phyloP scores from a whole-genome alignment of 2,797 vertebrate species.

The Anomalospiza imberbis region DNA sequence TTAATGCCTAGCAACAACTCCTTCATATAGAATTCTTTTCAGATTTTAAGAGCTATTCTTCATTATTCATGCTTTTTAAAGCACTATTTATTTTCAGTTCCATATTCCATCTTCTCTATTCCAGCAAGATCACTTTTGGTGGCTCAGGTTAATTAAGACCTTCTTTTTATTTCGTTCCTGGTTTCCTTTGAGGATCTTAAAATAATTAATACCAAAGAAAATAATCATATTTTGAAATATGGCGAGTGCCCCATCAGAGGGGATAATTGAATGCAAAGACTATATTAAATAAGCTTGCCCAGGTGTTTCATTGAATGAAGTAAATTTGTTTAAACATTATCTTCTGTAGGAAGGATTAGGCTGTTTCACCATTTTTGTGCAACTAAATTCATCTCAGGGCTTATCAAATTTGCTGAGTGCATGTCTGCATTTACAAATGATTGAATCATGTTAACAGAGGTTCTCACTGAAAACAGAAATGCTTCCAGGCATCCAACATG shows the following conservation, averaged over 20 bases:
- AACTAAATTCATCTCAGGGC: conserved; percentile 42
- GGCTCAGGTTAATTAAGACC: conserved; percentile 45
- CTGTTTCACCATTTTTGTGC: conserved; percentile 20
- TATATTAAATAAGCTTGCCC: conserved; percentile 46
- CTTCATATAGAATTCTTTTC: not conserved
- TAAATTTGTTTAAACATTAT: conserved; percentile 59
- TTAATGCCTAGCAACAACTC: not conserved
- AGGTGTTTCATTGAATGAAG: conserved; percentile 45
- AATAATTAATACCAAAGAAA: conserved; percentile 36
- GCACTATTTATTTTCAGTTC: not conserved
- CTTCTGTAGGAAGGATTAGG: conserved; percentile 35
- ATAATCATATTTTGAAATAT: conserved; percentile 21
- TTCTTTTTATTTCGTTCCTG: not conserved
- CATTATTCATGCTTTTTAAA: conserved; percentile 27
- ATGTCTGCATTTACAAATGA: conserved; percentile 28
- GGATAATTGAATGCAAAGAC: conserved; percentile 59
- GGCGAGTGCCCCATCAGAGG: not conserved
- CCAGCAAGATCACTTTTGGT: not conserved
- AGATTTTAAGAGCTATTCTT: conserved; percentile 1
- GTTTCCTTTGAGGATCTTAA: conserved; percentile 29
- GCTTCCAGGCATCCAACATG: not conserved
- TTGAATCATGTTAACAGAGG: not conserved
- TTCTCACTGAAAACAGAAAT: not conserved
- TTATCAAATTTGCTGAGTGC: conserved; percentile 47
- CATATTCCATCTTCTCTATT: not conserved